Evolutionary conservation across 2,113 vertebrate species (phyloP).

Genomic region (Telmatochromis sp.): DNA sequence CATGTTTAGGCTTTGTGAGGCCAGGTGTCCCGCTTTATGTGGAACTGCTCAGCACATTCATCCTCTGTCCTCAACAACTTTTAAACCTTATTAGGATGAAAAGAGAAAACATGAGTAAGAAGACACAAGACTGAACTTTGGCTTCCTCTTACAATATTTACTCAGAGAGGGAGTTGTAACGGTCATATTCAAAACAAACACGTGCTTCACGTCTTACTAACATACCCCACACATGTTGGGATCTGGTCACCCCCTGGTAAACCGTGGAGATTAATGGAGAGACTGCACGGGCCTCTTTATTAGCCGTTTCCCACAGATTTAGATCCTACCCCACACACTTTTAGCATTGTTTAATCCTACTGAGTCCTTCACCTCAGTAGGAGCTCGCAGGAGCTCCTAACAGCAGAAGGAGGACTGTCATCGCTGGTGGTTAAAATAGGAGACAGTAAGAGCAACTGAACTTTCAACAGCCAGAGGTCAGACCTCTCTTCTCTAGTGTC

Average conservation of each 20-base stretch:
- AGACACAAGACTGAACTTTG: background rate
- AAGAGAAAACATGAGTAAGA: background rate
- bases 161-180: background rate
- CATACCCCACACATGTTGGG: background rate
- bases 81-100: background rate
- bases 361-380: background rate
- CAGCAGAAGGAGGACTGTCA: background rate
- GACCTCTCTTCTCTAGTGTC: background rate
- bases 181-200: accelerated
- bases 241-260: background rate
- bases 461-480: background rate
- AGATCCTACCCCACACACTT: background rate
- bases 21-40: background rate
- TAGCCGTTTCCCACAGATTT: background rate
- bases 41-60: background rate
- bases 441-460: background rate
- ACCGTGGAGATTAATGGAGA: background rate
- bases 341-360: background rate
- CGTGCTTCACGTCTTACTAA: background rate
- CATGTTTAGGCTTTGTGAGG: background rate
- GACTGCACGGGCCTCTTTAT: background rate
- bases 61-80: background rate
- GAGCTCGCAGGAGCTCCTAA: background rate
- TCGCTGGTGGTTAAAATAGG: background rate
- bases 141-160: background rate